These are phyloP conservation scores for Hormaphis cornu DNA, from an alignment of 1,140 invertebrate genomes.

Conservation along the genomic window DNA sequence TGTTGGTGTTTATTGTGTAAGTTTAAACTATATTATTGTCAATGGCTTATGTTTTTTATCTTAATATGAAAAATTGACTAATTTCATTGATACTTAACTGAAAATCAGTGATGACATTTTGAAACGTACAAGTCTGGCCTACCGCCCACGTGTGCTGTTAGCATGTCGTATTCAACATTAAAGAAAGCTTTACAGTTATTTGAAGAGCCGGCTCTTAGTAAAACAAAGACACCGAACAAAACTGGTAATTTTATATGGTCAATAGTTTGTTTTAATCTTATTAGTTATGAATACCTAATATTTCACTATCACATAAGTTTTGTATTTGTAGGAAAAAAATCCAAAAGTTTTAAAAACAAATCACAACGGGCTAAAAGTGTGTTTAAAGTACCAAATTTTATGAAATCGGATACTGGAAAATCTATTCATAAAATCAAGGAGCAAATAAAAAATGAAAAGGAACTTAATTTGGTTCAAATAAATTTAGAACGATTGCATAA, in stretches of 20 bases:
- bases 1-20: too few relatives aligned
- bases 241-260: not conserved
- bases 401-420: conserved; percentile 13
- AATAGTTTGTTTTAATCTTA: too few relatives aligned
- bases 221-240: not conserved
- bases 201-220: not conserved
- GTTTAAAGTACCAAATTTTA: conserved; percentile 20
- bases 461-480: conserved; percentile 16
- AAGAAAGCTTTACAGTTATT: conserved; percentile 23
- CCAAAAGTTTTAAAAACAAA: conserved; percentile 5
- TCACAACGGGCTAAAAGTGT: not conserved
- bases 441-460: conserved; percentile 14
- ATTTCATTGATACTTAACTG: too few relatives aligned
- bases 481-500: conserved; percentile 22
- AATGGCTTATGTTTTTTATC: too few relatives aligned
- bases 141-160: not conserved
- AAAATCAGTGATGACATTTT: too few relatives aligned
- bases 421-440: conserved; percentile 14
- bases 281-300: not conserved
- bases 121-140: not conserved
- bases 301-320: not conserved
- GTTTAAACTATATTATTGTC: too few relatives aligned
- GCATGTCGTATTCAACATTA: conserved; percentile 25
- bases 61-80: too few relatives aligned
- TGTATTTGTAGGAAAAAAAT: not conserved